Evolutionary conservation across 2,113 vertebrate genomes (phyloP), one percentile per base, ranked within the genome.

Genomic region (Dinomys branickii): DNA sequence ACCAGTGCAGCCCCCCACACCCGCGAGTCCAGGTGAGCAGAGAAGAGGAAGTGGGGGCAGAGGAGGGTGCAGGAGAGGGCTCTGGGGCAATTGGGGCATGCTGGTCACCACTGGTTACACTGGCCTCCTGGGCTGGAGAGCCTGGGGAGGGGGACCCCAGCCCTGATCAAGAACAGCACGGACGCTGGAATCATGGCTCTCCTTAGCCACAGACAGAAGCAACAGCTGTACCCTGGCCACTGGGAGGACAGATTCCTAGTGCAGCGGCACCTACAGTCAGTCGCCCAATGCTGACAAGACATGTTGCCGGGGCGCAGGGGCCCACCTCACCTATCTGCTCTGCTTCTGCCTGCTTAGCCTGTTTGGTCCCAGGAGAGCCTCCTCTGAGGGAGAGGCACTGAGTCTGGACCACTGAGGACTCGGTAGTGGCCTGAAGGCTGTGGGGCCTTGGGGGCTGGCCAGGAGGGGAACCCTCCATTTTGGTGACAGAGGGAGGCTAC

Each of bases 251-350:
- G 80, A 28, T 0, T 50, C 16, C 2, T 33, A 12, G 12, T 1
- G n/a, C 38, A 8, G 2, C 1, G 1, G 1, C 1, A 41, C 33
- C 35, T 80, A 50, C 26, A 7, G 77, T 54, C n/a, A 50, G 47
- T 9, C 50, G 5, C 50, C 50, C 50, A 33, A 16, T 4, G 2
- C 26, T 1, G 41, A 7, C 54, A 44, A n/a, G 90, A 44, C 1
- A 0, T 0, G 0, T 0, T 0, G 2, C 0, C 6, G n/a, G 84
- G 75, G 47, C 0, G 2, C 30, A 24, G 13, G 26, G 67, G 59
- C 33, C n/a, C 5, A 52, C 16, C 14, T 35, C 16, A 17, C 77
- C 77, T 16, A 9, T 35, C 30, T 1, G 8, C 47, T 41, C 7
- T 1, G 58, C 10, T 58, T 47, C 58, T 77, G 24, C 26, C 24